Evolutionary conservation across 2,113 vertebrate species (phyloP).

Genomic region (Ceyx cyanopectus): DNA sequence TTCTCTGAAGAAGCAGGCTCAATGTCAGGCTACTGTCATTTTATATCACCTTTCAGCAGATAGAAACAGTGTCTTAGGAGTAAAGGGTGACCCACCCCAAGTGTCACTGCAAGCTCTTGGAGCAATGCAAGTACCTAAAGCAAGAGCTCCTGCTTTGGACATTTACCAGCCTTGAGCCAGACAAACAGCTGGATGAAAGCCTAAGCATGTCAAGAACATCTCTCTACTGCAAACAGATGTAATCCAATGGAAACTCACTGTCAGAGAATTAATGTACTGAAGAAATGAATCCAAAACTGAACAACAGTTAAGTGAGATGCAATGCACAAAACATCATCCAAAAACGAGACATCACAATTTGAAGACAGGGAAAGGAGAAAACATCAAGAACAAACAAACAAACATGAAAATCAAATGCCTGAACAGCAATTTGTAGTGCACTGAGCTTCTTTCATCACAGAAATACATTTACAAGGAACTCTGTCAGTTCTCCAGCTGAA

Average conservation of each 20-base stretch:
- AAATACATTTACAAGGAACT: neutral
- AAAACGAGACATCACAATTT: neutral
- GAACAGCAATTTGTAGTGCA: neutral
- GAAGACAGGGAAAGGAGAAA: neutral
- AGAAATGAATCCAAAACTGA: neutral
- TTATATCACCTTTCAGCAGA: neutral
- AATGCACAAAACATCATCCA: neutral
- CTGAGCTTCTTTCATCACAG: neutral
- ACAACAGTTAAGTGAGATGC: neutral
- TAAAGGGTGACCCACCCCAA: neutral
- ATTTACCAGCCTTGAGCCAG: constrained; percentile 20
- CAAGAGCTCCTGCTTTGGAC: neutral
- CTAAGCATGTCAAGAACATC: neutral
- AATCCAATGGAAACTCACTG: constrained; percentile 1
- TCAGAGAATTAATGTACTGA: neutral
- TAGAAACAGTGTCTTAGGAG: neutral
- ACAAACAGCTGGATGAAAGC: constrained; percentile 12
- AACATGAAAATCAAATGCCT: neutral
- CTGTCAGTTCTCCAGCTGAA: neutral
- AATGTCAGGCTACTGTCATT: neutral
- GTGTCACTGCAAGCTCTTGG: neutral
- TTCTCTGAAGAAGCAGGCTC: constrained; percentile 5
- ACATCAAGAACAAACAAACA: neutral
- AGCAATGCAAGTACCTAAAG: neutral
- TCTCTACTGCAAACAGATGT: neutral